Evolutionary conservation across 2,888 invertebrate species (phyloP).

Genomic region (Lycaena phlaeas): DNA sequence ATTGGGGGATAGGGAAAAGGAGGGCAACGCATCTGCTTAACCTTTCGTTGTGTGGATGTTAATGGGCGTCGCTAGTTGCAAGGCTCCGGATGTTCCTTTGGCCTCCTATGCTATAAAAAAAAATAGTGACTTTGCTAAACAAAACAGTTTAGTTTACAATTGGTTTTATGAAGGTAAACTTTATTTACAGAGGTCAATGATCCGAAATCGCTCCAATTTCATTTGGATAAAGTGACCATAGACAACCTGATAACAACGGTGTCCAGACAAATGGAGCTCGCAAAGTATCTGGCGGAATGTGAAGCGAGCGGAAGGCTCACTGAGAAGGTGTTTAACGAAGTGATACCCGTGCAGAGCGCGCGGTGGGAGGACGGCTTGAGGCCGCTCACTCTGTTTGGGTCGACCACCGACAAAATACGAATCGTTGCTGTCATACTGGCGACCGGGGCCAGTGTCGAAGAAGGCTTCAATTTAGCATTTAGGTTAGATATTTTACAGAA

Average conservation of each 20-base stretch:
- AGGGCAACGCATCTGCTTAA: too few species aligned
- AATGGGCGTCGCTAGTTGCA: too few species aligned
- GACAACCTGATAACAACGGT: conserved; percentile 86
- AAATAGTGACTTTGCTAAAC: too few species aligned
- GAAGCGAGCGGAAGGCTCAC: conserved; percentile 70
- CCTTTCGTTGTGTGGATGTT: too few species aligned
- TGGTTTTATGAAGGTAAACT: neutral
- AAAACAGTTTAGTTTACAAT: too few species aligned
- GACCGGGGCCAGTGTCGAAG: conserved; percentile 78
- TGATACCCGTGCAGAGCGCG: conserved; percentile 38
- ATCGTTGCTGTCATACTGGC: conserved; percentile 79
- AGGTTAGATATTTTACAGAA: conserved; percentile 74
- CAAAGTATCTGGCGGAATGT: conserved; percentile 78
- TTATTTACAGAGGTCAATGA: conserved; percentile 50
- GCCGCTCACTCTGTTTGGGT: conserved; percentile 82
- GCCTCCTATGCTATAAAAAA: too few species aligned
- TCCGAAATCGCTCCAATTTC: conserved; percentile 76
- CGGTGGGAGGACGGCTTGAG: conserved; percentile 31
- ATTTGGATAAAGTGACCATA: conserved; percentile 80
- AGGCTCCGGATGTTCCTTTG: too few species aligned
- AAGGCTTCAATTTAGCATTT: conserved; percentile 80
- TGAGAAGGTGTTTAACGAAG: conserved; percentile 42
- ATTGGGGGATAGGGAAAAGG: too few species aligned
- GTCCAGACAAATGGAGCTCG: conserved; percentile 84
- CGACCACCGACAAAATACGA: conserved; percentile 77